Percentiles rank a stretch among this genome's conserved stretches.
Conservation (phyloP, 1,140 invertebrate genomes). For the Leptopilina boulardi region DNA sequence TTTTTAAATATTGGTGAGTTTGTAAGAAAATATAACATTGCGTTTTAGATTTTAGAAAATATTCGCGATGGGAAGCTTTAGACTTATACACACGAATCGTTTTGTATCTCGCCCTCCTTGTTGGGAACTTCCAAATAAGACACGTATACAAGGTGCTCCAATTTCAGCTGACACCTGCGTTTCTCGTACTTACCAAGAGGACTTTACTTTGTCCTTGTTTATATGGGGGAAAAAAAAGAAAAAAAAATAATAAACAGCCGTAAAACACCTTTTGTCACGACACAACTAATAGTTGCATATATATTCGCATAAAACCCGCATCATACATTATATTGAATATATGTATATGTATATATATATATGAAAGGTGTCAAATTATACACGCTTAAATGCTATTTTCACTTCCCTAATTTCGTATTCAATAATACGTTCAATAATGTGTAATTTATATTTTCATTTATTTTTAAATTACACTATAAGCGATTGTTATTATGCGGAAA, state of each 20-base stretch:
- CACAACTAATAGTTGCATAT: constrained; percentile 2
- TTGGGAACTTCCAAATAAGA: constrained; percentile 66
- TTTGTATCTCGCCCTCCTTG: constrained; percentile 65
- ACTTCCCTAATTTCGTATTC: too few species aligned
- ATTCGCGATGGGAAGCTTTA: background rate
- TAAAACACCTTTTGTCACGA: constrained; percentile 10
- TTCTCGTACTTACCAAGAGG: constrained; percentile 55
- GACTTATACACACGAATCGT: constrained; percentile 64
- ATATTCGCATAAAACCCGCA: background rate
- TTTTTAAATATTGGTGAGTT: too few species aligned
- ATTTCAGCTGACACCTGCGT: constrained; percentile 72
- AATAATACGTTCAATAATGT: too few species aligned
- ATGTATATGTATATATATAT: background rate
- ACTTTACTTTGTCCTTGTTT: constrained; percentile 4
- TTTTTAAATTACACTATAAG: too few species aligned
- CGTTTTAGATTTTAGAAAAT: background rate
- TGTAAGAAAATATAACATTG: background rate
- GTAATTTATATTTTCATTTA: too few species aligned
- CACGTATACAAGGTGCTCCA: constrained; percentile 71
- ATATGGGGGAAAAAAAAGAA: background rate
- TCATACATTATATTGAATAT: too few species aligned
- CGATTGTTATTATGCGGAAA: too few species aligned
- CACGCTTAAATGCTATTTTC: too few species aligned
- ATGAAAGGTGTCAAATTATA: background rate
- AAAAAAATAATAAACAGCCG: background rate